These are phyloP conservation scores for Catharus ustulatus DNA, from an alignment of 2,797 vertebrate species.

Conservation along the genomic window DNA sequence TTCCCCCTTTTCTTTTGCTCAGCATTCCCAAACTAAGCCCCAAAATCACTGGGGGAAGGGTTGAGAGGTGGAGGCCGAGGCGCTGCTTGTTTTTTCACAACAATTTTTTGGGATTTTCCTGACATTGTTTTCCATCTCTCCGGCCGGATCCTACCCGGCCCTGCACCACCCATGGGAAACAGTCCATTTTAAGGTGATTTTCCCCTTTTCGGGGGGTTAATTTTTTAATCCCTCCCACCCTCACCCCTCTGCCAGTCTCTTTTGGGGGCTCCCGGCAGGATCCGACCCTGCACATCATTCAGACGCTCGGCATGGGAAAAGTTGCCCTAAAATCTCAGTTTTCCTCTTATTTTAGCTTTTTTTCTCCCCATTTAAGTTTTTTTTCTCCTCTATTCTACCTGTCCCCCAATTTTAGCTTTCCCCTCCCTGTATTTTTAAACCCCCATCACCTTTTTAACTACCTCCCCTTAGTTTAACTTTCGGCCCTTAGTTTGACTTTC, in stretches of 20 bases:
- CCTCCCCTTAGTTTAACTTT: neutral
- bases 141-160: neutral
- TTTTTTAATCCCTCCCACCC: too few species aligned
- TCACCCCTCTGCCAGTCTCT: too few species aligned
- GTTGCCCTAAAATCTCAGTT: neutral
- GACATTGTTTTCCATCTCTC: slow-evolving; percentile 47
- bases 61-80: neutral
- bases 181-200: neutral
- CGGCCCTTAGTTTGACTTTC: neutral
- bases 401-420: neutral
- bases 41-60: neutral
- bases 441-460: neutral
- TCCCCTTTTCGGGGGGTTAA: neutral
- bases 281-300: fast-evolving
- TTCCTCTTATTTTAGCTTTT: neutral
- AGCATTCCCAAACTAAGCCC: fast-evolving
- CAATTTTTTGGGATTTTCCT: slow-evolving; percentile 47
- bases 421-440: neutral
- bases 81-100: neutral
- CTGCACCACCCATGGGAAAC: neutral
- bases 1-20: fast-evolving
- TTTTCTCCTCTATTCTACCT: neutral
- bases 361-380: fast-evolving
- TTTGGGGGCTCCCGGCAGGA: neutral
- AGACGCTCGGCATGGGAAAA: neutral